Percentiles rank a stretch among this genome's conserved stretches.
Evolutionary conservation across 2,888 invertebrate species (phyloP).

Genomic region (Polylopha cassiicola): DNA sequence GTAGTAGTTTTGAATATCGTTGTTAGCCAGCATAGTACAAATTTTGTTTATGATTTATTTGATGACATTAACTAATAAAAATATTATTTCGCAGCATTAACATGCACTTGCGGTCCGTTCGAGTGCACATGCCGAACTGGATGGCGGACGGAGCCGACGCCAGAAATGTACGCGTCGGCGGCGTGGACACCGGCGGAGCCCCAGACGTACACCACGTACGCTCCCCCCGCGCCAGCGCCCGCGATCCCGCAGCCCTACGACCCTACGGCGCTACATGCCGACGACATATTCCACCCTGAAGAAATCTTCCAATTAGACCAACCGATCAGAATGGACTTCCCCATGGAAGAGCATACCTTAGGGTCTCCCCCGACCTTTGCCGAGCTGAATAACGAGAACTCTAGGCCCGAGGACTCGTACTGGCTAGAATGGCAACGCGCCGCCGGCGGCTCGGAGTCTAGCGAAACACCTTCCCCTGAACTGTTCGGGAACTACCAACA

Average conservation of each 20-base stretch:
- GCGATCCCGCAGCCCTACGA: slow-evolving; percentile 70
- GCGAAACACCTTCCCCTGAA: slow-evolving; percentile 78
- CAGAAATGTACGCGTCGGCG: slow-evolving; percentile 51
- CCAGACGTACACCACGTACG: slow-evolving; percentile 53
- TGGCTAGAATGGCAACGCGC: slow-evolving; percentile 78
- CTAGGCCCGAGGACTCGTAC: slow-evolving; percentile 77
- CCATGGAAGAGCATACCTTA: slow-evolving; percentile 67
- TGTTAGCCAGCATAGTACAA: not conserved
- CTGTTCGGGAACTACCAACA: slow-evolving; percentile 65
- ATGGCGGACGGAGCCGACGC: slow-evolving; percentile 54
- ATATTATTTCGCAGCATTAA: slow-evolving; percentile 67
- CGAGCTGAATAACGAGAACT: slow-evolving; percentile 84
- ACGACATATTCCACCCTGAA: slow-evolving; percentile 85
- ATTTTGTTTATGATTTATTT: not conserved
- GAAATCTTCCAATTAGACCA: slow-evolving; percentile 87
- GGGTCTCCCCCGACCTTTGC: slow-evolving; percentile 83
- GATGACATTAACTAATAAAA: not conserved
- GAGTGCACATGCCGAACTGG: slow-evolving; percentile 85
- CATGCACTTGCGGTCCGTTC: slow-evolving; percentile 85
- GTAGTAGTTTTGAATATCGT: not conserved
- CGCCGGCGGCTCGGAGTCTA: slow-evolving; percentile 64
- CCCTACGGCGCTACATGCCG: slow-evolving; percentile 77
- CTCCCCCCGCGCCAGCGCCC: slow-evolving; percentile 48
- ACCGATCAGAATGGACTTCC: slow-evolving; percentile 81
- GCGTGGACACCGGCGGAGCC: slow-evolving; percentile 56